phyloP scores from a whole-genome alignment of 1,140 invertebrate genomes.

The Drosophila serrata region DNA sequence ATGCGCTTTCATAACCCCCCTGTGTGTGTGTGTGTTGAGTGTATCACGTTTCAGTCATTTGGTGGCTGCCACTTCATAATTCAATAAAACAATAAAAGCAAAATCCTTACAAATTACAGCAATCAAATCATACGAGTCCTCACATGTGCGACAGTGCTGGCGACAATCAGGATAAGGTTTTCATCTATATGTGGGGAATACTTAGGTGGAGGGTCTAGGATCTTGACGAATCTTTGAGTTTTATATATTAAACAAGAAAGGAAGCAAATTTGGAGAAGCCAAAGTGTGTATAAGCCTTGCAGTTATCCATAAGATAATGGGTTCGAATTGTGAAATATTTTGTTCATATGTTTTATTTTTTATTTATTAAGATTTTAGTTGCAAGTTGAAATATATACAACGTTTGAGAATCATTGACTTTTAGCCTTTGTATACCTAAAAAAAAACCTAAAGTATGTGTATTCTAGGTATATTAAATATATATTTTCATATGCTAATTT shows the following conservation, averaged over 20 bases:
- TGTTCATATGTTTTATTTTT: too few species aligned
- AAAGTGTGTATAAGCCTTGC: too few species aligned
- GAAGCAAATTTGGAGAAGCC: too few species aligned
- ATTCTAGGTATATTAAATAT: too few species aligned
- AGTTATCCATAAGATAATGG: too few species aligned
- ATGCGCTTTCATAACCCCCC: slow-evolving; percentile 29
- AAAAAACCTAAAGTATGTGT: too few species aligned
- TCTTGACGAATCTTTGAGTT: neutral
- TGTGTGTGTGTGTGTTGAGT: slow-evolving; percentile 23
- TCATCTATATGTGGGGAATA: neutral
- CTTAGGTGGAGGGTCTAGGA: neutral
- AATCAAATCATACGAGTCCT: slow-evolving; percentile 70
- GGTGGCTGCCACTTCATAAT: slow-evolving; percentile 80
- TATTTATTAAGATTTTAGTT: too few species aligned
- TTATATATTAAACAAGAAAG: neutral
- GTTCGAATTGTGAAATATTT: too few species aligned
- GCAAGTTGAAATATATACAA: too few species aligned
- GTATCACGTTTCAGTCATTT: slow-evolving; percentile 78
- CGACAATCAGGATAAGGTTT: neutral
- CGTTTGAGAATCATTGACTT: too few species aligned
- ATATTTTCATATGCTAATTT: too few species aligned
- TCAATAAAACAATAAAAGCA: slow-evolving; percentile 84
- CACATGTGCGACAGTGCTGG: slow-evolving; percentile 14
- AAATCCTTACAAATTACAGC: slow-evolving; percentile 84
- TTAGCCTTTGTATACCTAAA: too few species aligned